Conservation (phyloP, 2,797 vertebrate genomes). For the Brachyalestes nurse region DNA sequence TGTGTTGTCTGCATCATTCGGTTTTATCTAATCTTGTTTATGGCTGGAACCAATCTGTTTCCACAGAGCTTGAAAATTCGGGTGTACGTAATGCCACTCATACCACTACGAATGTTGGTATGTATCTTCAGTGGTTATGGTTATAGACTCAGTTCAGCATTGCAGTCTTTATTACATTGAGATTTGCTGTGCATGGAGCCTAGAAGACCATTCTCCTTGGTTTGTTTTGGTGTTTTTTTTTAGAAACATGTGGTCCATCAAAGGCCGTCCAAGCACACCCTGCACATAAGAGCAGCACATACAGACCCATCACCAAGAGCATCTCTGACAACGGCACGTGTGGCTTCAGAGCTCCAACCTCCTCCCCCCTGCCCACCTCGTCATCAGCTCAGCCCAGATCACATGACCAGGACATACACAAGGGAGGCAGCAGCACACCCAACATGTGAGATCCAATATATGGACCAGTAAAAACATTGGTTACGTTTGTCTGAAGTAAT, state of each 20-base stretch:
- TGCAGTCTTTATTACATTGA: not conserved
- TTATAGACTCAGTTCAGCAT: not conserved
- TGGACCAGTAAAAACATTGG: not conserved
- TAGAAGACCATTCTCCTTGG: not conserved
- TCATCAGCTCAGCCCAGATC: constrained; percentile 41
- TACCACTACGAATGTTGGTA: constrained; percentile 76
- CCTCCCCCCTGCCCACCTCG: constrained; percentile 65
- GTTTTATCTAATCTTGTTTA: not conserved
- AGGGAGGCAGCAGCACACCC: constrained; percentile 46
- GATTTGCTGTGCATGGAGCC: not conserved
- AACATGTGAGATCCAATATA: constrained; percentile 50
- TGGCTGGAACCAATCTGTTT: constrained; percentile 21
- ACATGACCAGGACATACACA: constrained; percentile 24
- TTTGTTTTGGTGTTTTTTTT: not conserved
- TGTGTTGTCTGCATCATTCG: not conserved
- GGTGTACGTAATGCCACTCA: constrained; percentile 80
- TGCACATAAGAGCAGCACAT: constrained; percentile 83
- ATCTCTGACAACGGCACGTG: constrained; percentile 80
- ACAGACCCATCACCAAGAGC: constrained; percentile 84
- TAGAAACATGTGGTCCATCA: constrained; percentile 76
- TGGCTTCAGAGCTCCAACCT: constrained; percentile 72
- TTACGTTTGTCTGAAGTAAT: not conserved
- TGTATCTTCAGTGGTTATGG: constrained; percentile 21
- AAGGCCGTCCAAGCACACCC: constrained; percentile 80
- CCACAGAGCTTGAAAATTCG: constrained; percentile 80